Evolutionary conservation across 2,113 vertebrate species (phyloP).

Genomic region (Colinus virginianus): DNA sequence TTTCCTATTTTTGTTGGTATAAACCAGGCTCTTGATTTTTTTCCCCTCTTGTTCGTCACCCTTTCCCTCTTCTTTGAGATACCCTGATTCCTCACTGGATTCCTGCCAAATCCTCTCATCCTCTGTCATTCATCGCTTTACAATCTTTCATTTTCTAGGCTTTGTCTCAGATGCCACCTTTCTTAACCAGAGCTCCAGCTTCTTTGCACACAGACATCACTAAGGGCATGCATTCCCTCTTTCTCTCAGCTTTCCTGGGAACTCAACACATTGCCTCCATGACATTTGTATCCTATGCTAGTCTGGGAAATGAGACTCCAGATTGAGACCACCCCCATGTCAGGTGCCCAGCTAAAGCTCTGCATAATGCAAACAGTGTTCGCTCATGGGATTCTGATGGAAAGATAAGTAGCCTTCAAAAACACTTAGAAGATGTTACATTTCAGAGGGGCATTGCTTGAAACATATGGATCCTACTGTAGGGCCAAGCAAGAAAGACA

Average conservation of each 20-base stretch:
- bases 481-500: neutral
- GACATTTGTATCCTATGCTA: slow-evolving; percentile 48
- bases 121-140: slow-evolving; percentile 60
- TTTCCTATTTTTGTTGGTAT: slow-evolving; percentile 68
- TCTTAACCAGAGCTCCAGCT: slow-evolving; percentile 24
- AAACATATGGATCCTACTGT: neutral
- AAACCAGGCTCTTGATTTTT: slow-evolving; percentile 43
- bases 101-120: slow-evolving; percentile 12
- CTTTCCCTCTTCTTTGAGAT: slow-evolving; percentile 53
- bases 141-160: slow-evolving; percentile 46
- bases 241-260: slow-evolving; percentile 47
- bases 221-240: neutral
- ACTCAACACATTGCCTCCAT: slow-evolving; percentile 49
- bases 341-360: slow-evolving; percentile 59
- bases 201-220: neutral
- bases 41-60: slow-evolving; percentile 15
- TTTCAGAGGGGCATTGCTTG: neutral
- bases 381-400: neutral
- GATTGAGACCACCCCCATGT: slow-evolving; percentile 71
- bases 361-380: neutral
- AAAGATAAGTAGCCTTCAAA: slow-evolving; percentile 37
- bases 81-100: slow-evolving; percentile 58
- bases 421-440: neutral
- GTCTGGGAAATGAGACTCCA: slow-evolving; percentile 63
- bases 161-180: slow-evolving; percentile 42